A percentile compares a stretch with the other conserved stretches of the same genome.
phyloP scores from a whole-genome alignment of 2,888 invertebrate genomes.

The Hoplodrina blanda region DNA sequence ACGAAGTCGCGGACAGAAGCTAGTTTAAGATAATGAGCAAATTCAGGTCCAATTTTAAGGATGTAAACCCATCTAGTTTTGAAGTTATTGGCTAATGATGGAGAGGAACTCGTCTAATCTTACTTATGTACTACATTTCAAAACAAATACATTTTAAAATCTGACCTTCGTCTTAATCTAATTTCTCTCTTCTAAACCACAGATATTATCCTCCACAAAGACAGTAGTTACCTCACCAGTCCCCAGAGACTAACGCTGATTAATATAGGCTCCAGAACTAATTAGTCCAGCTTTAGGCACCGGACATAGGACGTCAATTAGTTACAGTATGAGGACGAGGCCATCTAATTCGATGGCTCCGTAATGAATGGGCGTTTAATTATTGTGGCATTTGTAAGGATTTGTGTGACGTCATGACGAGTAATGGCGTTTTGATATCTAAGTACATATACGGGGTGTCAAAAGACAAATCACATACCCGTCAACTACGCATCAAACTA shows the following conservation, averaged over 20 bases:
- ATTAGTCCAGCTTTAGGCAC: conserved; percentile 46
- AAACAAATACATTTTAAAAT: too few species aligned
- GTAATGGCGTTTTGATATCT: background rate
- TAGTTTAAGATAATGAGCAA: too few species aligned
- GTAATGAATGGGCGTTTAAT: conserved; percentile 24
- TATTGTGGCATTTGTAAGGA: conserved; percentile 11
- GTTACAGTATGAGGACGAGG: conserved; percentile 34
- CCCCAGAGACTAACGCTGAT: conserved; percentile 39
- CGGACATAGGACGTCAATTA: conserved; percentile 43
- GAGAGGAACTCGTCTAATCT: too few species aligned
- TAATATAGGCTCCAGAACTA: conserved; percentile 46
- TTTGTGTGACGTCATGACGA: conserved; percentile 2
- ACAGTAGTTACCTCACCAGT: background rate
- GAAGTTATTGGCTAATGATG: too few species aligned
- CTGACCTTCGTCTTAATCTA: background rate
- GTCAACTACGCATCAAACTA: too few species aligned
- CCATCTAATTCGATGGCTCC: conserved; percentile 21
- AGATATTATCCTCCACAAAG: background rate
- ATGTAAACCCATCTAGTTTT: too few species aligned
- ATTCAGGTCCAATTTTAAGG: too few species aligned
- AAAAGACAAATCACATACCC: too few species aligned
- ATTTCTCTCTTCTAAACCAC: background rate
- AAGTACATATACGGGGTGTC: background rate
- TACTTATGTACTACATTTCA: too few species aligned
- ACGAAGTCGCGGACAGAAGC: too few species aligned